A percentile compares a stretch with the other conserved stretches of the same genome.
Evolutionary conservation across 2,113 vertebrate species (phyloP).

Genomic region (Pseudonaja textilis): DNA sequence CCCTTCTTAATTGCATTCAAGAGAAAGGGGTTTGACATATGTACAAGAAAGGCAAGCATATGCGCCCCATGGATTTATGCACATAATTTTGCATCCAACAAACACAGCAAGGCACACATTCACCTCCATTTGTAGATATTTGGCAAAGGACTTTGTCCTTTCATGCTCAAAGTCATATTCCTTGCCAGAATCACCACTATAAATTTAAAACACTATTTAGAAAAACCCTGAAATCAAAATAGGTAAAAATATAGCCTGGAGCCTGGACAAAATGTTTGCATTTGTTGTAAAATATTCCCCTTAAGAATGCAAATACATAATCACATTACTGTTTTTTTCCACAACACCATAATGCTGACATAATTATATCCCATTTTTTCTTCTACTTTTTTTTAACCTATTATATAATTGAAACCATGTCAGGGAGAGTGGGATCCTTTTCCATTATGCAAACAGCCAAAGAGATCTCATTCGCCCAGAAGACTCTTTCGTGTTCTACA

Average conservation of each 20-base stretch:
- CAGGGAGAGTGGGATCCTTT: conserved; percentile 6
- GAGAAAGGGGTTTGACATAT: not conserved
- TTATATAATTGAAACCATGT: conserved; percentile 50
- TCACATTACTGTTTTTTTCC: conserved; percentile 39
- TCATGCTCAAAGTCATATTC: not conserved
- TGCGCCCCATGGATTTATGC: not conserved
- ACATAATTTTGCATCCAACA: not conserved
- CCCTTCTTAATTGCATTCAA: not conserved
- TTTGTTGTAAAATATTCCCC: fast-evolving
- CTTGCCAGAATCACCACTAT: not conserved
- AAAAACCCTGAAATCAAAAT: not conserved
- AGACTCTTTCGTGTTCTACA: not conserved
- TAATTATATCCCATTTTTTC: conserved; percentile 38
- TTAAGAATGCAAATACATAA: fast-evolving
- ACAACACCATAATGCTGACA: conserved; percentile 9
- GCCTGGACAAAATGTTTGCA: not conserved
- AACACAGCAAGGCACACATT: not conserved
- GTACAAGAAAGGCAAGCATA: not conserved
- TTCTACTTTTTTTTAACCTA: conserved; percentile 14
- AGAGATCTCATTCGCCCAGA: not conserved
- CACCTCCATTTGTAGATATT: not conserved
- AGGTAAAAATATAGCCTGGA: not conserved
- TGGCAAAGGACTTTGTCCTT: not conserved
- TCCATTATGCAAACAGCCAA: conserved; percentile 14
- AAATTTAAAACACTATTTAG: not conserved